Evolutionary conservation across 1,140 invertebrate species (phyloP), one percentile per base, ranked within the genome.

Genomic region (Plodia interpunctella): DNA sequence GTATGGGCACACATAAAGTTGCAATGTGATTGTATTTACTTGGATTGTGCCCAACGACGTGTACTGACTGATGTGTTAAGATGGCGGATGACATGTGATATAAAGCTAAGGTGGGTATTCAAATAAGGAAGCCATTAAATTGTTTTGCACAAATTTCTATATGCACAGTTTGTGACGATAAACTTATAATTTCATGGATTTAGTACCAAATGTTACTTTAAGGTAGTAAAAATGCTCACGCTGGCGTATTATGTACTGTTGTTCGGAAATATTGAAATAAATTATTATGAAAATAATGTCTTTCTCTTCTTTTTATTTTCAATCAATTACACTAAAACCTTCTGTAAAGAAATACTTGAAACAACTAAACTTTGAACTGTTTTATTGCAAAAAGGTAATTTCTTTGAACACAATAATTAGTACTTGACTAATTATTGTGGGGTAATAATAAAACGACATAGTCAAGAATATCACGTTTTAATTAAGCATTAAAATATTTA

Each of bases 61-160:
- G 20, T 25, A 72, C 75, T 70, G 78, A 83, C 80, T 83, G 80
- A 81, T 76, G 78, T 80, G 72, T 76, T 73, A 70, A 68, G 71
- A 70, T 38, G 32, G 30, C 10, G 11, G 30, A 32, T 32, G 71
- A 79, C 67, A 76, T 84, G 81, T 84, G 81, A 84, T 84, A 84
- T 70, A 25, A 32, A 32, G 30, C 9, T 81, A 72, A 76, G 65
- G 54, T 67, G 62, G 58, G 54, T 72, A 66, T 65, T 15, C 61
- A 20, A 62, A 21, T 35, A 54, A 65, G 58, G 11, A 54, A 54
- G 19, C 25, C n/a, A 53, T 53, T 9, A 35, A 21, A 54, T 30
- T 11, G 25, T 54, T 32, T 28, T 32, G 52, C 25, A 54, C 25
- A 25, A 54, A 17, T 54, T 32, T 44, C 38, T 44, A 15, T 2